phyloP scores from a whole-genome alignment of 1,140 invertebrate genomes.

The Drosophila busckii region DNA sequence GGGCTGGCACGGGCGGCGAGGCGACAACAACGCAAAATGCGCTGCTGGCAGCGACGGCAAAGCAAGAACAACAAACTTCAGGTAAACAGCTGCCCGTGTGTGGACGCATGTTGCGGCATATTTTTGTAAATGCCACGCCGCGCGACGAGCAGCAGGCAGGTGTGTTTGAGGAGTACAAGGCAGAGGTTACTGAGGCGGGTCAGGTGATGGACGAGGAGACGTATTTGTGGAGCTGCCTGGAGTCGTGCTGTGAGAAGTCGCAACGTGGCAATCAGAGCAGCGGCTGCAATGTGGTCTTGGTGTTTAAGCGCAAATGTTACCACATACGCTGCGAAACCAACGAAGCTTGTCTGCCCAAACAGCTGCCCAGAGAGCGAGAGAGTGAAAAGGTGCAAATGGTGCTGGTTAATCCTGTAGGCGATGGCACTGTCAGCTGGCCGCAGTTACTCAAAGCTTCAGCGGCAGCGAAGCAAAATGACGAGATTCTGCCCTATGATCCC shows the following conservation, averaged over 20 bases:
- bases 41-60: slow-evolving; percentile 23
- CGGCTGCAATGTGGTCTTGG: slow-evolving; percentile 89
- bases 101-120: slow-evolving; percentile 61
- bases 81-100: slow-evolving; percentile 28
- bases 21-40: slow-evolving; percentile 38
- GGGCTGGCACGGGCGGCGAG: not conserved
- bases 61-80: slow-evolving; percentile 20
- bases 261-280: slow-evolving; percentile 67
- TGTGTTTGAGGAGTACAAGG: slow-evolving; percentile 60
- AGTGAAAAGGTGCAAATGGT: slow-evolving; percentile 86
- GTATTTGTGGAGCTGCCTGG: slow-evolving; percentile 82
- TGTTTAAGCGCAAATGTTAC: slow-evolving; percentile 87
- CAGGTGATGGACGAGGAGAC: slow-evolving; percentile 49
- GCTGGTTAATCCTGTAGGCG: slow-evolving; percentile 84
- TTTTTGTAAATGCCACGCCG: slow-evolving; percentile 69
- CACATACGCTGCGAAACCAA: slow-evolving; percentile 86
- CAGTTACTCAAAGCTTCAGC: slow-evolving; percentile 80
- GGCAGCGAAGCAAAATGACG: slow-evolving; percentile 42
- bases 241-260: slow-evolving; percentile 83
- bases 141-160: slow-evolving; percentile 60
- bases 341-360: slow-evolving; percentile 85
- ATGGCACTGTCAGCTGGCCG: slow-evolving; percentile 78
- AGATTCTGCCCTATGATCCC: slow-evolving; percentile 47
- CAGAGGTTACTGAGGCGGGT: slow-evolving; percentile 3
- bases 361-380: slow-evolving; percentile 79